Evolutionary conservation across 1,140 invertebrate genomes (phyloP).

Genomic region (Drepana arcuata): DNA sequence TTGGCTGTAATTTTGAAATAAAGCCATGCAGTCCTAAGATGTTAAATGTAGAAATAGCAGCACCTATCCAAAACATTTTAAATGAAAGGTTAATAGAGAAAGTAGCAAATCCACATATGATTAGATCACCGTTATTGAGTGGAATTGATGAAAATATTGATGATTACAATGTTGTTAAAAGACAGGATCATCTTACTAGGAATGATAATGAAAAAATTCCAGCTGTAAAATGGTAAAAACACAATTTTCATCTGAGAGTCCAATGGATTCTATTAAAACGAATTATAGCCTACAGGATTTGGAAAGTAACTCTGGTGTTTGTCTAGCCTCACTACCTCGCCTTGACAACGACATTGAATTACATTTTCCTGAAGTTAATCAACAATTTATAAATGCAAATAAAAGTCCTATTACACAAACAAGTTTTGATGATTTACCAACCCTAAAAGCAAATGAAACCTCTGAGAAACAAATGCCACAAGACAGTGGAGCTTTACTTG

Average conservation of each 20-base stretch:
- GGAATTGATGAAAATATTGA: slow-evolving; percentile 18
- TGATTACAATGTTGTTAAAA: slow-evolving; percentile 10
- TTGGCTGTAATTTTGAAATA: slow-evolving; percentile 71
- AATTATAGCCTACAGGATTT: slow-evolving; percentile 51
- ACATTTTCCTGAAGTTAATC: slow-evolving; percentile 64
- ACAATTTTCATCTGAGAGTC: slow-evolving; percentile 26
- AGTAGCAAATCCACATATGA: slow-evolving; percentile 37
- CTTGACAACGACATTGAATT: slow-evolving; percentile 63
- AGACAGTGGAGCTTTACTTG: too few relatives aligned
- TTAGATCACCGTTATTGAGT: slow-evolving; percentile 24
- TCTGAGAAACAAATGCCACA: too few relatives aligned
- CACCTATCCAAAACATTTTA: slow-evolving; percentile 47
- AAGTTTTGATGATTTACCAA: too few relatives aligned
- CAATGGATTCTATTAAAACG: slow-evolving; percentile 26
- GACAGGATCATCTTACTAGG: slow-evolving; percentile 10
- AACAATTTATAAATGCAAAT: slow-evolving; percentile 64
- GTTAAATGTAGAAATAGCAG: slow-evolving; percentile 56
- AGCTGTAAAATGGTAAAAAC: slow-evolving; percentile 51
- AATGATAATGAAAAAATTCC: slow-evolving; percentile 25
- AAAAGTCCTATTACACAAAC: too few relatives aligned
- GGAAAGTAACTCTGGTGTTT: slow-evolving; percentile 52
- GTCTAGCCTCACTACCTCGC: slow-evolving; percentile 54
- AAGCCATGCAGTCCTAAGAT: slow-evolving; percentile 67
- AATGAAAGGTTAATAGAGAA: slow-evolving; percentile 58
- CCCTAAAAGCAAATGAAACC: too few relatives aligned